Base-by-base conservation (phyloP, 2,888 invertebrate genomes). In the Pseudolycoriella hygida region DNA sequence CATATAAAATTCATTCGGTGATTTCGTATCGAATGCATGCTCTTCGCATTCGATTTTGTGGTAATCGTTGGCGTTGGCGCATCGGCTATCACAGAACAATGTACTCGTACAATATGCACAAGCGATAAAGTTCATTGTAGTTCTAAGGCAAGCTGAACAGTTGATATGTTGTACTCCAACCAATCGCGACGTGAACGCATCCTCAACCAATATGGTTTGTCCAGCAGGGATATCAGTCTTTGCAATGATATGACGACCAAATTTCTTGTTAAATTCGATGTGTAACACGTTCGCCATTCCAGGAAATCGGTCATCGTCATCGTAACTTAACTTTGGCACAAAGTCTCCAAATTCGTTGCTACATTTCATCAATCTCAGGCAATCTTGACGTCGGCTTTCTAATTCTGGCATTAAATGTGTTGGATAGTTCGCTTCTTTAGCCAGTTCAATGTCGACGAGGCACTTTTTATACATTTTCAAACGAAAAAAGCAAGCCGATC, bases 101-200 rank as follows among this genome's bases (percentile, higher is more conserved):
- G 41, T 19, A 41, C 10, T 20, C 2, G 41, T 41, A n/a, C 41
- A 41, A 2, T 41, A 12, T n/a, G 2, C 41, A 20, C 41, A 41
- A 12, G 41, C n/a, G 8, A 41, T 41, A 8, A 41, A 41, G n/a
- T 41, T 41, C 41, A 41, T 41, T 41, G 20, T 5, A 2, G 41
- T n/a, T 15, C 19, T 41, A 14, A 6, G 3, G 15, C 41, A 41
- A 6, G 41, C 25, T 6, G 14, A 18, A 8, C 20, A 20, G 25
- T 6, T 41, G 25, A 18, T 18, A 5, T 20, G 25, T n/a, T 20
- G 20, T 17, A 20, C 3, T 20, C 20, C 20, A 11, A 12, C 12
- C 12, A 15, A 20, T n/a, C 14, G 20, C 25, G 41, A n/a, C 25
- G 15, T 6, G 25, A n/a, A 5, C 25, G 41, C 4, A 8, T 41